Base-by-base conservation (phyloP, 2,888 invertebrate genomes). In the Dryadula phaetusa region DNA sequence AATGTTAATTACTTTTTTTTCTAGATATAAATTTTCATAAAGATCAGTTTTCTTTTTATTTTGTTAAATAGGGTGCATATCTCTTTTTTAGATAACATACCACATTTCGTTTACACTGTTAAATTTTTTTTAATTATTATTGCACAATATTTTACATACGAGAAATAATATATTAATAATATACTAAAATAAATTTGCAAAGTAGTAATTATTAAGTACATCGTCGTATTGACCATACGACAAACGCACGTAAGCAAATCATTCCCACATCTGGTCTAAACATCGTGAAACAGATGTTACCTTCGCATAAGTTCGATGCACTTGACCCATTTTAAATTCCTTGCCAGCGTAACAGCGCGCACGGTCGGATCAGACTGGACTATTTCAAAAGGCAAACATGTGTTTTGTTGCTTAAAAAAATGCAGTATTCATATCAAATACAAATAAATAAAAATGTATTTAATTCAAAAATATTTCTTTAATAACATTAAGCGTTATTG, bases 281-380 rank as follows among this genome's bases (percentile, higher is more conserved):
- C 62, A 40, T 61, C 32, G 12, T 18, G 22, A 22, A 22, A 56
- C 56, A 56, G 56, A 56, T 56, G 56, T 56, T 56, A 56, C 22
- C 37, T 18, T 47, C 6, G 18, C 60, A 32, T 8, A 20, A 61
- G 61, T 68, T 70, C 61, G 49, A 64, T 70, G 66, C 54, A 64
- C 70, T 70, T 67, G 70, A 64, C 67, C 64, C 14, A 52, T 64
- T 64, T 70, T 40, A 46, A 44, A 58, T 28, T 63, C 49, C n/a
- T 54, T 54, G 34, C 34, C 25, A 64, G 20, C 12, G 37, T 20
- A 16, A 22, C 56, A 7, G 14, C 14, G 12, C 14, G 20, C 7
- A 20, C n/a, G 6, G 20, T 20, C 54, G 20, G 20, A 34, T 12
- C 37, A 37, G 12, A 37, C 37, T 37, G 37, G 37, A 37, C 10